These are phyloP conservation scores for Emberiza fucata DNA, from an alignment of 2,113 vertebrate genomes.

Conservation along the genomic window DNA sequence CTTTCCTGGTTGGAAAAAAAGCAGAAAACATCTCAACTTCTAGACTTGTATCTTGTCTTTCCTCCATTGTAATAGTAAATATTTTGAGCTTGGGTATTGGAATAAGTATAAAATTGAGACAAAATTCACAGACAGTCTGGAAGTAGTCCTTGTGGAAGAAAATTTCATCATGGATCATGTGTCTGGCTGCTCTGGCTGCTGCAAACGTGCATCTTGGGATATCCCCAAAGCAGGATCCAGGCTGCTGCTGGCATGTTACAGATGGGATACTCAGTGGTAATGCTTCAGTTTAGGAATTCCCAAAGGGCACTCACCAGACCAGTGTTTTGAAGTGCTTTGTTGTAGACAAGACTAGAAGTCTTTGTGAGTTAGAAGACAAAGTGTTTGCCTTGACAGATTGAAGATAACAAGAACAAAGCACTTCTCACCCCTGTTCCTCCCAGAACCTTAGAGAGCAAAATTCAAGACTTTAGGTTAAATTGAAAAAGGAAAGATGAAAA, in stretches of 20 bases:
- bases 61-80: neutral
- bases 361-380: neutral
- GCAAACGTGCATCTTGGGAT: fast-evolving
- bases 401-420: neutral
- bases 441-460: neutral
- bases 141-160: neutral
- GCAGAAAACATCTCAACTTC: neutral
- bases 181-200: neutral
- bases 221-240: neutral
- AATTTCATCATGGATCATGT: neutral
- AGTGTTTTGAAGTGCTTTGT: neutral
- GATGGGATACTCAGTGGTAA: neutral
- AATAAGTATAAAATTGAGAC: neutral
- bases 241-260: neutral
- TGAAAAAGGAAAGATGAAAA: neutral
- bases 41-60: neutral
- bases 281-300: neutral
- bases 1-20: neutral
- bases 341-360: neutral
- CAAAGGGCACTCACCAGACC: fast-evolving
- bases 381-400: neutral
- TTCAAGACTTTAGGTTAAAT: neutral
- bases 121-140: neutral
- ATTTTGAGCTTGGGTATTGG: neutral
- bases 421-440: neutral